Base-by-base conservation (phyloP, 2,113 vertebrate species). In the Sander lucioperca region DNA sequence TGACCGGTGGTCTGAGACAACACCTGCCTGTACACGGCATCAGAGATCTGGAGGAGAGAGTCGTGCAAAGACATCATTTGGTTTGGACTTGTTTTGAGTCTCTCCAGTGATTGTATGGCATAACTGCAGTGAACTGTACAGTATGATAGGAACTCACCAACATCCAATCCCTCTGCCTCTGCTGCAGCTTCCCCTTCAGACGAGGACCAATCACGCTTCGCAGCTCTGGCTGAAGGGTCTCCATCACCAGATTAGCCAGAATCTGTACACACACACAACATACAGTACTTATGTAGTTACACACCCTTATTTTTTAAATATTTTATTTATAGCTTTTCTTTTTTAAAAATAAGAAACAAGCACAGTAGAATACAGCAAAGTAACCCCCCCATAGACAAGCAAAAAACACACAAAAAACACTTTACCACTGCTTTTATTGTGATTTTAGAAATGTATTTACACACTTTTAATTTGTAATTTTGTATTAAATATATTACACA, bases 181-280 rank as follows among this genome's bases (percentile, higher is more conserved):
- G 97, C 89, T 97, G 97, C 2, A 96, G 77, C 62, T 99, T 99
- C 43, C 98, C 98, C 93, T 96, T 98, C 88, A 99, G 94, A 56
- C 96, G 95, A 2, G 97, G 97, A 1, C 91, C 91, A 0, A 99
- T 98, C 79, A 90, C 63, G 0, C 73, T 94, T 82, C 96, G 94
- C 80, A 99, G 94, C 83, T 98, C 96, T 0, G 97, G 97, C 11
- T 97, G 95, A 68, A 99, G 96, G 21, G 95, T 97, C 93, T 99
- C 98, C 98, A 99, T 98, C 90, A 98, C 98, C 91, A 99, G 94
- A 87, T 99, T 98, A 87, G 96, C 96, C 76, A 99, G 94, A 79
- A 99, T 96, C 98, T 99, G 61, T 14, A 30, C 36, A 57, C 21
- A 62, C 16, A 86, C 39, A 87, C 3, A 68, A 57, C 18, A 71